These are phyloP conservation scores for Spatulosminthurus flaviceps DNA, from an alignment of 2,888 invertebrate species.

Conservation along the genomic window DNA sequence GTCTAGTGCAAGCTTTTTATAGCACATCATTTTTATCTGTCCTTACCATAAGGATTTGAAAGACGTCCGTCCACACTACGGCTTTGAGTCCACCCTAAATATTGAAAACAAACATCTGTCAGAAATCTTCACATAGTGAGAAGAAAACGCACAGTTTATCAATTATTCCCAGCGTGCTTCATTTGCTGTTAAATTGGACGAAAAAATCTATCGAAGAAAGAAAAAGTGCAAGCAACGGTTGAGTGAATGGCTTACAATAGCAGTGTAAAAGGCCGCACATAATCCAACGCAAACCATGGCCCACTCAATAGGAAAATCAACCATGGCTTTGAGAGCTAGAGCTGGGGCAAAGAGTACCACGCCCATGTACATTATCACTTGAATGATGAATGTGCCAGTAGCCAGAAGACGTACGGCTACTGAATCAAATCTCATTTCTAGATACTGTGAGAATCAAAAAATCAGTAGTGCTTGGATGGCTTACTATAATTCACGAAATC, in stretches of 20 bases:
- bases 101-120: not conserved
- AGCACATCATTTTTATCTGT: not conserved
- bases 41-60: conserved; percentile 85
- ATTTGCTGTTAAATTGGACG: not conserved
- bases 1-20: too few relatives aligned
- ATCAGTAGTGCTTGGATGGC: too few relatives aligned
- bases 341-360: conserved; percentile 64
- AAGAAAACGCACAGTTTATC: too few relatives aligned
- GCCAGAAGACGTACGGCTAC: conserved; percentile 56
- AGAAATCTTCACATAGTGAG: not conserved
- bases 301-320: conserved; percentile 53
- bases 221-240: conserved; percentile 12
- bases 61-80: conserved; percentile 86
- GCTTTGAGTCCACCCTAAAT: conserved; percentile 80
- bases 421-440: conserved; percentile 64
- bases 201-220: not conserved
- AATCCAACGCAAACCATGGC: conserved; percentile 56
- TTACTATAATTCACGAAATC: too few relatives aligned
- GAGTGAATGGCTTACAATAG: conserved; percentile 50
- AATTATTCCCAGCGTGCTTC: too few relatives aligned
- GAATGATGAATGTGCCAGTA: conserved; percentile 60
- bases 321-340: conserved; percentile 57
- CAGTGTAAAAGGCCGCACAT: conserved; percentile 57
- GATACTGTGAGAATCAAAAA: conserved; percentile 59
- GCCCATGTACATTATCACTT: conserved; percentile 64